Evolutionary conservation across 1,140 invertebrate species (phyloP).

Genomic region (Temnothorax longispinosus): DNA sequence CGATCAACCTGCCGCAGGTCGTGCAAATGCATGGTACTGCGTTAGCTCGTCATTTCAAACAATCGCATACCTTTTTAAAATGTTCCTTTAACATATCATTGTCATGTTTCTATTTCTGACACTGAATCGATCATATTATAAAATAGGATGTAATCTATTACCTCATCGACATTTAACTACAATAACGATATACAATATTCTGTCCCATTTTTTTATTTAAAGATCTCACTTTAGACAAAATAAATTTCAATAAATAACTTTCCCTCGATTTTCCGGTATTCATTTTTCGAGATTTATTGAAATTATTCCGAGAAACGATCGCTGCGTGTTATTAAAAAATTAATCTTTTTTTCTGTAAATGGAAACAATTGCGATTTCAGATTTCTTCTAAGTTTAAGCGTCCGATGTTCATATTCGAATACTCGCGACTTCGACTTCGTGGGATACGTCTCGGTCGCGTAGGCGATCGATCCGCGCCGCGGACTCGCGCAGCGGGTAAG

Average conservation of each 20-base stretch:
- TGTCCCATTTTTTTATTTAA: background rate
- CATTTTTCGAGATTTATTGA: background rate
- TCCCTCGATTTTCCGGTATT: background rate
- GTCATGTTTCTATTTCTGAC: background rate
- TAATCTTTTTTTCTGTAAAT: background rate
- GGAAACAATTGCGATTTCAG: background rate
- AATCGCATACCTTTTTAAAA: background rate
- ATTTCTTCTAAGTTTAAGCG: background rate
- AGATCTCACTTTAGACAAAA: background rate
- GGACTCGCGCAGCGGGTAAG: constrained; percentile 16
- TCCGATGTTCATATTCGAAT: no score
- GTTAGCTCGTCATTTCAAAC: background rate
- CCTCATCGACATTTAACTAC: background rate
- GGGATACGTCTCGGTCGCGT: background rate
- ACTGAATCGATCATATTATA: background rate
- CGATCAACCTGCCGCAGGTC: background rate
- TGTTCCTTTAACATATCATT: background rate
- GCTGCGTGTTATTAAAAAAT: background rate
- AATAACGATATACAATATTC: background rate
- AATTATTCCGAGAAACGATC: background rate
- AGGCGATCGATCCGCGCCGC: background rate
- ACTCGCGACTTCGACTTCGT: background rate
- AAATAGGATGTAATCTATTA: no score
- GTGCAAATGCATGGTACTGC: background rate
- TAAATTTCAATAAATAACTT: background rate